phyloP scores from a whole-genome alignment of 2,888 invertebrate species.

The Pseudeuparius sepicola region DNA sequence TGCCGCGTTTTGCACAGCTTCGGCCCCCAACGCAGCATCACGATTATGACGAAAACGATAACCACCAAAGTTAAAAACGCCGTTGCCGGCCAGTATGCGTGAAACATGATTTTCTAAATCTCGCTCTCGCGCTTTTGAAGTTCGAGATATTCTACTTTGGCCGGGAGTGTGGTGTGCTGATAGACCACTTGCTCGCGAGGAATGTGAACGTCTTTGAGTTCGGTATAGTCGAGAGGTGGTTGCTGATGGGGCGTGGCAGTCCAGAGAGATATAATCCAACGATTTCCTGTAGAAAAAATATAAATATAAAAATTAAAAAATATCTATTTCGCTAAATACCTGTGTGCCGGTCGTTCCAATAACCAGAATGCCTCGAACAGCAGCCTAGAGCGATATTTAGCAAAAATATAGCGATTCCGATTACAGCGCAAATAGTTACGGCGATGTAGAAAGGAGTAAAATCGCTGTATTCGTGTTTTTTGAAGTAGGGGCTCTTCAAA shows the following conservation, averaged over 20 bases:
- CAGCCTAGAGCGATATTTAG: constrained; percentile 72
- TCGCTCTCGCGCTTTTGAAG: constrained; percentile 64
- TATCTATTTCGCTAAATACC: constrained; percentile 42
- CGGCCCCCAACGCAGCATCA: constrained; percentile 66
- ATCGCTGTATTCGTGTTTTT: too few relatives aligned
- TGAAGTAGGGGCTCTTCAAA: constrained; percentile 51
- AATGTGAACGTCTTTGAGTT: constrained; percentile 48
- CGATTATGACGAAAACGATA: constrained; percentile 58
- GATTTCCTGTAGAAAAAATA: constrained; percentile 51
- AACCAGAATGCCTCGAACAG: constrained; percentile 66
- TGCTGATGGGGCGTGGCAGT: constrained; percentile 74
- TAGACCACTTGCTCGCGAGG: constrained; percentile 36
- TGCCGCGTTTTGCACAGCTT: constrained; percentile 61
- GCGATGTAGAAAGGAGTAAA: constrained; percentile 79
- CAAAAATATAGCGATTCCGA: constrained; percentile 59
- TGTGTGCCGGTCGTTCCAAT: constrained; percentile 76
- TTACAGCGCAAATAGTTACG: constrained; percentile 65
- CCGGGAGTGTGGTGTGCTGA: constrained; percentile 30
- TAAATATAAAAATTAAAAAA: constrained; percentile 1
- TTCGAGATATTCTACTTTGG: constrained; percentile 22
- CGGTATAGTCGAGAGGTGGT: constrained; percentile 69
- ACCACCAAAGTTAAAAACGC: constrained; percentile 65
- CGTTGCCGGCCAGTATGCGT: constrained; percentile 69
- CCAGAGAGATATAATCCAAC: constrained; percentile 78
- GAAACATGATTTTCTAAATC: constrained; percentile 49